These are phyloP conservation scores for Bergia sp. DNA, from an alignment of 92 coral and sea anemone species.

Conservation along the genomic window DNA sequence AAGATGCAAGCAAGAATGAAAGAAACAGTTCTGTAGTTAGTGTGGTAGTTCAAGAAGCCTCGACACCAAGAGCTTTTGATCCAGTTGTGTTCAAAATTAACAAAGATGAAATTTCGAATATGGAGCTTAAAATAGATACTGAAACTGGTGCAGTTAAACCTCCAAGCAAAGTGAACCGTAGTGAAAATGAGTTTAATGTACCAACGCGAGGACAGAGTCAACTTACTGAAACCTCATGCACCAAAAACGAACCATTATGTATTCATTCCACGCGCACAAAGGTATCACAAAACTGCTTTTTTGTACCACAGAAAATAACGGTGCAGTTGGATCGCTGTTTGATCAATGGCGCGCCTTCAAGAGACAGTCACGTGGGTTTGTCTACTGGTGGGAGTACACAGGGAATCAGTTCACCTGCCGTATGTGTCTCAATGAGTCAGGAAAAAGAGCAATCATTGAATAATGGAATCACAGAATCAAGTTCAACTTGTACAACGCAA, in stretches of 20 bases:
- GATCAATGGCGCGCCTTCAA: constrained; percentile 1
- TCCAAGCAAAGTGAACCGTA: neutral
- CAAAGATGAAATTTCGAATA: constrained; percentile 20
- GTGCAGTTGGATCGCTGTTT: constrained; percentile 55
- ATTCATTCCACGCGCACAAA: constrained; percentile 23
- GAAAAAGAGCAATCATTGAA: neutral
- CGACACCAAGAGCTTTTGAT: constrained; percentile 45
- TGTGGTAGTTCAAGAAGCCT: neutral
- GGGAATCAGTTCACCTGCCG: neutral
- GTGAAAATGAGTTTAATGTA: neutral
- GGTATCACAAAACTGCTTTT: constrained; percentile 17
- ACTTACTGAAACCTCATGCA: neutral
- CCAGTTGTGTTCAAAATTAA: constrained; percentile 52
- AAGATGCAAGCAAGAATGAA: neutral
- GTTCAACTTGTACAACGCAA: neutral
- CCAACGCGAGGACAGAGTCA: neutral
- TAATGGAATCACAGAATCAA: neutral
- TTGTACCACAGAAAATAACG: constrained; percentile 59
- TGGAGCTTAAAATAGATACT: constrained; percentile 12
- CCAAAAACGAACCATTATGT: constrained; percentile 3
- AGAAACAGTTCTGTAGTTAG: neutral
- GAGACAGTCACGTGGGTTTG: neutral
- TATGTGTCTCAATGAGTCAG: constrained; percentile 29
- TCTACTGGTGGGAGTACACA: neutral
- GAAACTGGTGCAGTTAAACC: neutral